A percentile compares a stretch with the other conserved stretches of the same genome.
phyloP scores from a whole-genome alignment of 1,140 invertebrate species.

The Drosophila parabipectinata region DNA sequence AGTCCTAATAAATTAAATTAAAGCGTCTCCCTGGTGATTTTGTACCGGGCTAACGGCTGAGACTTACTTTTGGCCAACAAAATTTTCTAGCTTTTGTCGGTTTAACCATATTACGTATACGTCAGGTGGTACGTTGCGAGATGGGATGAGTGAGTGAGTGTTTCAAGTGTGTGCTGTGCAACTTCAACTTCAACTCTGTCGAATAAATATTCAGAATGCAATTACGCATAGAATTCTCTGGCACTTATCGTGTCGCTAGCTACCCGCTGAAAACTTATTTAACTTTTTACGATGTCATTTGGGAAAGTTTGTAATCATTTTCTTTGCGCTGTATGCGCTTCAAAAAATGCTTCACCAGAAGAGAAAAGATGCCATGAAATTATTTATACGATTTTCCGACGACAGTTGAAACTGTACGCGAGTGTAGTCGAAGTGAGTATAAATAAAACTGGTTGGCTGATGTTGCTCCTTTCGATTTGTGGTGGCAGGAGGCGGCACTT shows the following conservation, averaged over 20 bases:
- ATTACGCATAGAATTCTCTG: conserved; percentile 74
- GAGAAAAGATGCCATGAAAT: conserved; percentile 60
- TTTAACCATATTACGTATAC: conserved; percentile 9
- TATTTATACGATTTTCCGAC: conserved; percentile 74
- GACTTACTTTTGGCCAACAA: background rate
- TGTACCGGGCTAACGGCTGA: background rate
- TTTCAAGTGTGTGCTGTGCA: background rate
- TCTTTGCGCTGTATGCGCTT: conserved; percentile 62
- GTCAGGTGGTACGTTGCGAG: conserved; percentile 1
- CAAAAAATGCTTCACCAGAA: conserved; percentile 60
- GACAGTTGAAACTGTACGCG: conserved; percentile 35
- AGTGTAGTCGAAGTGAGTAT: conserved; percentile 21
- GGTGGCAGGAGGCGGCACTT: too few relatives aligned
- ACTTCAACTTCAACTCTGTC: conserved; percentile 14
- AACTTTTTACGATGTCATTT: conserved; percentile 80
- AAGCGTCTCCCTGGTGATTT: conserved; percentile 34
- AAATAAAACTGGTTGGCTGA: conserved; percentile 46
- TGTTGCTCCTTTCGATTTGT: conserved; percentile 15
- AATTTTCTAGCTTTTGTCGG: background rate
- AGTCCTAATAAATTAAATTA: conserved; percentile 43
- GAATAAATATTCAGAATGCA: conserved; percentile 77
- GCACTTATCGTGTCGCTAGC: conserved; percentile 63
- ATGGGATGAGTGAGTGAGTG: background rate
- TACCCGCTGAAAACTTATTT: conserved; percentile 67
- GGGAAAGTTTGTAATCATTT: conserved; percentile 78